Percentiles rank a stretch among this genome's conserved stretches.
These are phyloP conservation scores for Salminus brasiliensis DNA, from an alignment of 2,113 vertebrate genomes.

Conservation along the genomic window DNA sequence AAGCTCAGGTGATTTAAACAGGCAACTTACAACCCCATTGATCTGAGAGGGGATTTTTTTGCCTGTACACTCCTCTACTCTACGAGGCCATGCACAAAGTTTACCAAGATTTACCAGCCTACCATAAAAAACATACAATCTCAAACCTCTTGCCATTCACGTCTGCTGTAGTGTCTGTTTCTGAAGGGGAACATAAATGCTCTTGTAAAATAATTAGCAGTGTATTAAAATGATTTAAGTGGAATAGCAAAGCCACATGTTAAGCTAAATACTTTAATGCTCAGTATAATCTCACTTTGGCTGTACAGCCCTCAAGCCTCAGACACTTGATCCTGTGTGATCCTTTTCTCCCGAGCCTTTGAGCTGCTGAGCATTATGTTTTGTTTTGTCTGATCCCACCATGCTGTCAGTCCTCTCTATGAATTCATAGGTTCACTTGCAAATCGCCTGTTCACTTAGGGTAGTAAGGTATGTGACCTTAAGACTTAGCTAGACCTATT, in stretches of 20 bases:
- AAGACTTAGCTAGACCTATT: not conserved
- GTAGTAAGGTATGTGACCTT: not conserved
- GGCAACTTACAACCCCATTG: slow-evolving; percentile 84
- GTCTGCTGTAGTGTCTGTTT: slow-evolving; percentile 57
- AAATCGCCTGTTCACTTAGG: not conserved
- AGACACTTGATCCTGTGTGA: not conserved
- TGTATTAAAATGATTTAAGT: slow-evolving; percentile 79
- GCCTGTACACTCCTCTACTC: not conserved
- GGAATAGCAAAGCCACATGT: slow-evolving; percentile 65
- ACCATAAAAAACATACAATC: slow-evolving; percentile 10
- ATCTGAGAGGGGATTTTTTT: slow-evolving; percentile 74
- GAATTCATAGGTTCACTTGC: not conserved
- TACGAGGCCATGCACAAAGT: slow-evolving; percentile 9
- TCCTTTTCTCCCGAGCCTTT: not conserved
- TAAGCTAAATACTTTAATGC: slow-evolving; percentile 60
- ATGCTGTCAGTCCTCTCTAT: not conserved
- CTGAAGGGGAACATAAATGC: slow-evolving; percentile 69
- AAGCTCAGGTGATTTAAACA: slow-evolving; percentile 86
- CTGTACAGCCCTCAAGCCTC: not conserved
- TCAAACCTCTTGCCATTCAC: slow-evolving; percentile 19
- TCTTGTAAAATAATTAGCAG: slow-evolving; percentile 82
- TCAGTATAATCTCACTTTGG: slow-evolving; percentile 50
- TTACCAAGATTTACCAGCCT: slow-evolving; percentile 29
- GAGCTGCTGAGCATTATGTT: not conserved
- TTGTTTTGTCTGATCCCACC: not conserved